Base-by-base conservation (phyloP, 2,113 vertebrate genomes). In the Sitta europaea region DNA sequence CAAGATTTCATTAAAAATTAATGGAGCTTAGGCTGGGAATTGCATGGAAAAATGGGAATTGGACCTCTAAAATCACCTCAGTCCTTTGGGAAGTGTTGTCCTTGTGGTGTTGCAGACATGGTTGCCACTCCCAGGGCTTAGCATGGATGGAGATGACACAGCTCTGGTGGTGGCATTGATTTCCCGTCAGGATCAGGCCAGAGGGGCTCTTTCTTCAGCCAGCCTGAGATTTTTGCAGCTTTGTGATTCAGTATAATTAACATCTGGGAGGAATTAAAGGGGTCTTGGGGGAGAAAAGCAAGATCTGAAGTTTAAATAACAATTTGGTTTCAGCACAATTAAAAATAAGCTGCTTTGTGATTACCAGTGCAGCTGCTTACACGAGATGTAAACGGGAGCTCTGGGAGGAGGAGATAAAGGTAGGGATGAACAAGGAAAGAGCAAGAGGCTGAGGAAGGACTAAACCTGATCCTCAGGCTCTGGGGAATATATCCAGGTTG, bases 291-390 rank as follows among this genome's bases (percentile, higher is more conserved):
- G 91, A 92, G 80, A 87, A 85, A 67, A 89, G 86, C 23, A 6
- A 87, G 81, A 96, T 85, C 77, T 89, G 76, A 81, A 87, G 91
- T 95, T 95, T 97, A 97, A 97, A 92, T 94, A 96, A 96, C 91
- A 76, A 53, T 68, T 95, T 57, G 4, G 80, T 88, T 94, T 86
- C 48, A 6, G 55, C 76, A 48, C 89, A 94, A 92, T 96, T 94
- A 87, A 94, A 87, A 95, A 94, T 92, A 92, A 97, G 80, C 86
- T 68, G 91, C 84, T 96, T 76, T 36, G 89, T 61, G 73, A 70
- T 90, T 72, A 29, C 20, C 0, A 1, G 57, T 11, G 14, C 1
- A 3, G 51, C 63, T 73, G 79, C 31, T 84, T 43, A 28, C 15
- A 4, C 0, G 66, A 55, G 84, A 76, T 12, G 88, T 80, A 58